Conservation (phyloP, 2,797 vertebrate species). For the Anguilla marmorata region DNA sequence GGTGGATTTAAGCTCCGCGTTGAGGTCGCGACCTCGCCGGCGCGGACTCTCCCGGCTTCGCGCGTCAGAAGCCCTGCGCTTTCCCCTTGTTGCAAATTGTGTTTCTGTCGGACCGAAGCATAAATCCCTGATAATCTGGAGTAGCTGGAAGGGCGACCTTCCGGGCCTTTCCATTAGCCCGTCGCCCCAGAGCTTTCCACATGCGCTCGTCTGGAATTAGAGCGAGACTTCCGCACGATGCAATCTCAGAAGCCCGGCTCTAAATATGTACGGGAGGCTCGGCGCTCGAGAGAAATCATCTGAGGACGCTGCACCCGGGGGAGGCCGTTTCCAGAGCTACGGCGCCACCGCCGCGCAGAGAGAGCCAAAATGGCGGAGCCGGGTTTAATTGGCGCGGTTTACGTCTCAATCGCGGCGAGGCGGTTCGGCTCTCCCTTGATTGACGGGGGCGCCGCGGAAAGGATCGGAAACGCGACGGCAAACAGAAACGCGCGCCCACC, state of each 20-base stretch:
- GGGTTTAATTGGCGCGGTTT: background rate
- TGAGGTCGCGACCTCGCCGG: conserved; percentile 17
- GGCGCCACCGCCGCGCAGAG: background rate
- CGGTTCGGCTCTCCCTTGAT: conserved; percentile 12
- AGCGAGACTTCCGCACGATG: background rate
- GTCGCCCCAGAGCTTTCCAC: background rate
- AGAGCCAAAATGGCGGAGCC: background rate
- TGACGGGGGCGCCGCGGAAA: conserved; percentile 10
- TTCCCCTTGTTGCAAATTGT: background rate
- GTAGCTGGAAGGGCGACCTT: background rate
- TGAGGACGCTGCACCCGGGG: background rate
- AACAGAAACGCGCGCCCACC: background rate
- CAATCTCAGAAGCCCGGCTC: background rate
- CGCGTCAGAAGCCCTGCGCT: background rate
- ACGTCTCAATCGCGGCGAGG: conserved; percentile 11
- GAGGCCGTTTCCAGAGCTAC: background rate
- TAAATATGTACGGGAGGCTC: background rate
- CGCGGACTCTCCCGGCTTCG: background rate
- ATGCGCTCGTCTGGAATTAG: background rate
- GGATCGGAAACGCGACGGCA: background rate
- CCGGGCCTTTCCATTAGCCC: background rate
- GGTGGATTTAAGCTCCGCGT: conserved; percentile 20
- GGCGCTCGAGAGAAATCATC: background rate
- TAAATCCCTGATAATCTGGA: background rate
- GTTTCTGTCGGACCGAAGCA: background rate